Conservation (phyloP, 2,113 vertebrate species). For the Cricetomys ansorgei region DNA sequence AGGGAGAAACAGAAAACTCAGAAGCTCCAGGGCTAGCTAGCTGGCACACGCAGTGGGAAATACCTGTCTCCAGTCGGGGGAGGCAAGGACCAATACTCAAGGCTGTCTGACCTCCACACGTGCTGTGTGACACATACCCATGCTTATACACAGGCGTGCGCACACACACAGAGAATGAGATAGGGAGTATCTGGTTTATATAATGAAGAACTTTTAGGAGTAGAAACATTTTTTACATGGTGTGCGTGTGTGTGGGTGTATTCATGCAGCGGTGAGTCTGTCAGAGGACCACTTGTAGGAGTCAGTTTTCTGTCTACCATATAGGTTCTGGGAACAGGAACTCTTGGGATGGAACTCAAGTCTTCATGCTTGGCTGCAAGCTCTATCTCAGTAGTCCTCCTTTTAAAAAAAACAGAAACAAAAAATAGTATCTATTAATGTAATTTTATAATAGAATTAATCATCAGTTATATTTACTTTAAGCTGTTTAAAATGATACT, state of each 20-base stretch:
- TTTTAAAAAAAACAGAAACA: not conserved
- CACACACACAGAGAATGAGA: not conserved
- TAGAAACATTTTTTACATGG: not conserved
- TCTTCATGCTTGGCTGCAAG: too few species aligned
- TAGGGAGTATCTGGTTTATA: slow-evolving; percentile 48
- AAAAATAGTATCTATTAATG: slow-evolving; percentile 24
- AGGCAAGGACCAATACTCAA: not conserved
- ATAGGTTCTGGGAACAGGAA: too few species aligned
- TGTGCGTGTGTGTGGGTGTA: not conserved
- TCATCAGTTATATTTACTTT: slow-evolving; percentile 52
- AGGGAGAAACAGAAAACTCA: not conserved
- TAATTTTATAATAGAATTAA: slow-evolving; percentile 56
- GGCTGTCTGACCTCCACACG: not conserved
- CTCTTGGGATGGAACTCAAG: not conserved
- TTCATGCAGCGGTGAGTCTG: too few species aligned
- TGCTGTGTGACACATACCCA: not conserved
- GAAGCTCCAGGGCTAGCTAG: not conserved
- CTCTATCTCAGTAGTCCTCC: not conserved
- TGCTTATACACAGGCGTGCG: not conserved
- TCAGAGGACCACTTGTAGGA: not conserved
- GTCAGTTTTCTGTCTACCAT: not conserved
- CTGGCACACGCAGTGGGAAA: not conserved
- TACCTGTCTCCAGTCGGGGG: not conserved
- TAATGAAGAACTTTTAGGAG: slow-evolving; percentile 28
- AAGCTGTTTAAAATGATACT: not conserved